Base-by-base conservation (phyloP, 2,888 invertebrate species). In the Sepioteuthis lessoniana region DNA sequence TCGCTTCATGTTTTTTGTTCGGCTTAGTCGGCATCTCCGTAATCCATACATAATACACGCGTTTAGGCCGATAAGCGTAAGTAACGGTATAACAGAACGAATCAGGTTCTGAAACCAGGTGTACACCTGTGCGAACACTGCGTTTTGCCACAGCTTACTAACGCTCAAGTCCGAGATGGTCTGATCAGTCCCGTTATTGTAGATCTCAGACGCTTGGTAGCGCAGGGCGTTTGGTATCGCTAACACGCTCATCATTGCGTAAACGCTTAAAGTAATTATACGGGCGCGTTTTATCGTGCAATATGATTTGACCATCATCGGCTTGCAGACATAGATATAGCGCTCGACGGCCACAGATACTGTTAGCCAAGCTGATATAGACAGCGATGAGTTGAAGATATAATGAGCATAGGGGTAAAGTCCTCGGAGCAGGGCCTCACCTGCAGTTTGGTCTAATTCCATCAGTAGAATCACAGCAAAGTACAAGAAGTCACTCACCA, bases 351-450 rank as follows among this genome's bases (percentile, higher is more conserved):
- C 97, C 38, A 97, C 97, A 0, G 97, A 96, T 10, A 97, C 96
- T 0, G 97, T 97, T 46, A 97, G 94, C 97, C 97, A 97, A 0
- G 97, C 96, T 0, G 97, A 96, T 42, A 96, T 95, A 91, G 96
- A 97, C 76, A 96, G 95, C 7, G 97, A 96, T 91, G 96, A 96
- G 94, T 96, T 96, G 92, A 97, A 97, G 21, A 97, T 95, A 94
- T 96, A 97, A 94, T 97, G 97, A 16, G 97, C 96, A 95, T 97
- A 97, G 0, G 97, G 97, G 94, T 97, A 97, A 37, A 97, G 95
- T 94, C 96, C 96, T n/a, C 95, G 96, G 94, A 96, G 97, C 5
- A 95, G 95, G 90, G 95, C 95, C 92, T 96, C 95, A 3, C 97
- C 97, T 13, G 95, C 94, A 8, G 94, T 55, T 10, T 96, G 95